Percentiles rank a stretch among this genome's conserved stretches.
phyloP scores from a whole-genome alignment of 1,140 invertebrate species.

The Aphaenogaster ashmeadi region DNA sequence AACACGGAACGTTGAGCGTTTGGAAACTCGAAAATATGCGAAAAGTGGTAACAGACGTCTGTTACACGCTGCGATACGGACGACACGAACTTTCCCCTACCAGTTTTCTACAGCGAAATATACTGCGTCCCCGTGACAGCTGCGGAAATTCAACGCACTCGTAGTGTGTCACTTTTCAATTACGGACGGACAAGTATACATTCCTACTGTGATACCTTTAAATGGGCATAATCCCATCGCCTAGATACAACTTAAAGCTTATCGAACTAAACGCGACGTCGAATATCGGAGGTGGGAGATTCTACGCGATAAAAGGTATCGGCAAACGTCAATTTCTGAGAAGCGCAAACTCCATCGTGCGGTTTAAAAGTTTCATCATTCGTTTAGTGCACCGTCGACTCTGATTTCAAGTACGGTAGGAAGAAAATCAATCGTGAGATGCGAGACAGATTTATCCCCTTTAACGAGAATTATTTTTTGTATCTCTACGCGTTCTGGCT shows the following conservation, averaged over 20 bases:
- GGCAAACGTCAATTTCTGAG: conserved; percentile 41
- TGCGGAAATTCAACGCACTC: conserved; percentile 53
- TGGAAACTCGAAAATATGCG: conserved; percentile 40
- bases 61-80: conserved; percentile 29
- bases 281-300: conserved; percentile 27
- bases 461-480: not conserved
- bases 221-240: not conserved
- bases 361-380: conserved; percentile 51
- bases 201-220: conserved; percentile 4
- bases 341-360: conserved; percentile 14
- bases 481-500: not conserved
- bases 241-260: conserved; percentile 1
- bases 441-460: not conserved
- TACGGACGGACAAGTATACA: conserved; percentile 15
- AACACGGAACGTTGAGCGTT: not conserved
- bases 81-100: conserved; percentile 20
- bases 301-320: conserved; percentile 38
- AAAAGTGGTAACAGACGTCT: conserved; percentile 39
- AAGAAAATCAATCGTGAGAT: conserved; percentile 26
- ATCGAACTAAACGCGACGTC: conserved; percentile 27
- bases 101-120: not conserved
- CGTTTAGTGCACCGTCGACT: conserved; percentile 32
- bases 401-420: conserved; percentile 27
- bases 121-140: conserved; percentile 30
- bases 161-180: conserved; percentile 38